Conservation (phyloP, 2,888 invertebrate genomes). For the Megastigmus dorsalis region DNA sequence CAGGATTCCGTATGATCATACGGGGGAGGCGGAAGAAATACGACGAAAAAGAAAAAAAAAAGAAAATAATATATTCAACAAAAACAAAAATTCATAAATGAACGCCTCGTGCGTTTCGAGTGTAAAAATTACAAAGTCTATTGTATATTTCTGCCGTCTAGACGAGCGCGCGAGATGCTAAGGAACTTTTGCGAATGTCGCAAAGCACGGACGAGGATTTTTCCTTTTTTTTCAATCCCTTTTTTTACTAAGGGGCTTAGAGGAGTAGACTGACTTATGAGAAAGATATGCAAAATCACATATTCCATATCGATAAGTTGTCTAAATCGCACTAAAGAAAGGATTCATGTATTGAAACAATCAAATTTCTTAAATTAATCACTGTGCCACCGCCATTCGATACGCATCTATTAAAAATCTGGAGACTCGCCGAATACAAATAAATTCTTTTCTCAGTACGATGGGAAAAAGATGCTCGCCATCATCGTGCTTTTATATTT, state of each 20-base stretch:
- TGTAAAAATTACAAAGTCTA: slow-evolving; percentile 63
- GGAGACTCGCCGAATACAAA: not conserved
- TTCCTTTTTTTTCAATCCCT: slow-evolving; percentile 10
- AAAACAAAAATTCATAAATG: slow-evolving; percentile 50
- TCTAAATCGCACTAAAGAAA: not conserved
- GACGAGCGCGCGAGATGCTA: slow-evolving; percentile 34
- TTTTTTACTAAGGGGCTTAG: not conserved
- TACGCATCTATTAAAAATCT: no score
- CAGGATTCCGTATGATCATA: slow-evolving; percentile 41
- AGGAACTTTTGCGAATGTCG: slow-evolving; percentile 52
- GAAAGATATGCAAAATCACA: slow-evolving; percentile 25
- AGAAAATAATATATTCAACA: slow-evolving; percentile 46
- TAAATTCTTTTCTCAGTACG: slow-evolving; percentile 5
- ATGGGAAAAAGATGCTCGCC: slow-evolving; percentile 8
- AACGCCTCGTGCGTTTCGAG: slow-evolving; percentile 45
- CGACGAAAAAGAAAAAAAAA: slow-evolving; percentile 53
- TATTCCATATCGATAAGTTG: not conserved
- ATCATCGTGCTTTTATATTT: not conserved
- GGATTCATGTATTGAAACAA: not conserved
- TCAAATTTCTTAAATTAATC: not conserved
- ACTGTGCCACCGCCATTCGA: no score
- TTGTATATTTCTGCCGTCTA: slow-evolving; percentile 28
- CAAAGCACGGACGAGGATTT: slow-evolving; percentile 27
- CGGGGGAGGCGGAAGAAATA: slow-evolving; percentile 49
- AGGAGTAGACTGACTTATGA: not conserved